phyloP scores from a whole-genome alignment of 1,140 invertebrate species.

The Drosophila oshimai region DNA sequence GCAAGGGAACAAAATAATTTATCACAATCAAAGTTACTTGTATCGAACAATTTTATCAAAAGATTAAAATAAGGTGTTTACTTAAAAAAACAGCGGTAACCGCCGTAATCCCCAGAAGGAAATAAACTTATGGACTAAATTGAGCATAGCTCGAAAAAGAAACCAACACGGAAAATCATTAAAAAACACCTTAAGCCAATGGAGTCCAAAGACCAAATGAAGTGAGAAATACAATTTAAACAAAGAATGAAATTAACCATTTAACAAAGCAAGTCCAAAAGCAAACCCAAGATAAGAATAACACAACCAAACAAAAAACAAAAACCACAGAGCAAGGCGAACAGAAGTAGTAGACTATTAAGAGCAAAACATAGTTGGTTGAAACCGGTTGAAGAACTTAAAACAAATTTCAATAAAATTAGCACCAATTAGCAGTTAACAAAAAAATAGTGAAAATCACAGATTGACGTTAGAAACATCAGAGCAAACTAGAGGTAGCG shows the following conservation, averaged over 20 bases:
- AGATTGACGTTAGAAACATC: background rate
- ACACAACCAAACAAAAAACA: background rate
- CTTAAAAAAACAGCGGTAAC: background rate
- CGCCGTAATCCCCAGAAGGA: slow-evolving; percentile 29
- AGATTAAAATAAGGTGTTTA: too few species aligned
- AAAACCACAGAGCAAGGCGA: background rate
- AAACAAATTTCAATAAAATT: background rate
- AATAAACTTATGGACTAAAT: background rate
- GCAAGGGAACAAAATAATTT: too few species aligned
- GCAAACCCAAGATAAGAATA: background rate
- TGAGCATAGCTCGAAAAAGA: background rate
- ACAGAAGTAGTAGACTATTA: background rate
- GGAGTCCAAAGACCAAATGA: background rate
- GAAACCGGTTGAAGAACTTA: slow-evolving; percentile 3
- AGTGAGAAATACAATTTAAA: background rate
- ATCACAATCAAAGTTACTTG: too few species aligned
- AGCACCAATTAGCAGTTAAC: slow-evolving; percentile 7
- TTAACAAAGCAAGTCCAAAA: background rate
- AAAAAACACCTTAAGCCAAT: background rate
- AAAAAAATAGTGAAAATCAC: background rate
- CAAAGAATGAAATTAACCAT: slow-evolving; percentile 7
- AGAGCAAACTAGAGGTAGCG: background rate
- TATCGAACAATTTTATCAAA: too few species aligned
- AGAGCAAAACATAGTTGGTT: background rate
- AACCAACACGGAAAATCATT: background rate